Conservation (phyloP, 1,140 invertebrate species). For the Choristoneura fumiferana region DNA sequence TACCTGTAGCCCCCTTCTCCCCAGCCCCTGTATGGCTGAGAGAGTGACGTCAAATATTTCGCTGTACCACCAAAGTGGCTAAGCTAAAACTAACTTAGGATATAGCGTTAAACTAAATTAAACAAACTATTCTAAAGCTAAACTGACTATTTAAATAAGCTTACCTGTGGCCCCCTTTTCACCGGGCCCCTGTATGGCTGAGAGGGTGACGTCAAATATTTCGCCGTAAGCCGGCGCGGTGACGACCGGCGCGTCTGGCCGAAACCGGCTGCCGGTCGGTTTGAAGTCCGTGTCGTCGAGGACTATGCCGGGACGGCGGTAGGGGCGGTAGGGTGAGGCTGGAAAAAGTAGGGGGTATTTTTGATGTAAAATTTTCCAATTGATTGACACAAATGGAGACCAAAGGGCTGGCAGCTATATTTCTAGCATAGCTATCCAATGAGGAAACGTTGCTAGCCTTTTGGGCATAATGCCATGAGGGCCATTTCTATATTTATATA, state of each 20-base stretch:
- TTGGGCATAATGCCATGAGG: too few relatives aligned
- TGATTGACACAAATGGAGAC: too few relatives aligned
- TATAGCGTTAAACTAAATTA: too few relatives aligned
- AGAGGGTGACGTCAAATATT: slow-evolving; percentile 92
- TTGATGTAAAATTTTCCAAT: too few relatives aligned
- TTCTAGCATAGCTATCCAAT: too few relatives aligned
- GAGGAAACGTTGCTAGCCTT: too few relatives aligned
- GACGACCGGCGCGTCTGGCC: slow-evolving; percentile 51
- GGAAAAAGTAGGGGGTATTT: slow-evolving; percentile 24
- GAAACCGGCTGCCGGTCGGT: slow-evolving; percentile 75
- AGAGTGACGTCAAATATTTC: slow-evolving; percentile 94
- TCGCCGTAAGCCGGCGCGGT: slow-evolving; percentile 83
- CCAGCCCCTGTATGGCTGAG: slow-evolving; percentile 90
- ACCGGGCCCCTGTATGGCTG: slow-evolving; percentile 90
- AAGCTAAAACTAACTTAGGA: too few relatives aligned
- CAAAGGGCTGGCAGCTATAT: too few relatives aligned
- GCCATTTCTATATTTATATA: too few relatives aligned
- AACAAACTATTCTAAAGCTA: too few relatives aligned
- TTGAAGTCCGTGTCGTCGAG: slow-evolving; percentile 89
- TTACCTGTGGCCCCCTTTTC: slow-evolving; percentile 70
- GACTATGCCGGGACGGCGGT: slow-evolving; percentile 88
- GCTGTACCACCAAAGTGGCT: too few relatives aligned
- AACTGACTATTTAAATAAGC: background rate
- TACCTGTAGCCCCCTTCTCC: slow-evolving; percentile 70
- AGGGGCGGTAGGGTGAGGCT: slow-evolving; percentile 74